Evolutionary conservation across 2,113 vertebrate genomes (phyloP).

Genomic region (Paedocypris sp.): DNA sequence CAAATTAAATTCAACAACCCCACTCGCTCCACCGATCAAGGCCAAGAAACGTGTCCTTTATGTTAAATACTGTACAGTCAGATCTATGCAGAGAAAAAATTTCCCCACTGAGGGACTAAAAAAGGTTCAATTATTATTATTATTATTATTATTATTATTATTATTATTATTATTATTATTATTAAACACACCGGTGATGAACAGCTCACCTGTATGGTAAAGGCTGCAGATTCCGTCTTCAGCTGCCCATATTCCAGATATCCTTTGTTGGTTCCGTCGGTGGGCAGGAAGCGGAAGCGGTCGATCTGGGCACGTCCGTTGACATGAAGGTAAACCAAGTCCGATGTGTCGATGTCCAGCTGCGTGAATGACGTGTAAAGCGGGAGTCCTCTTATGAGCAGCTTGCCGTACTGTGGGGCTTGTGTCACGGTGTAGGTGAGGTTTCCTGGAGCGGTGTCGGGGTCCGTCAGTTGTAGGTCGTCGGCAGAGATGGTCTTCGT

Average conservation of each 20-base stretch:
- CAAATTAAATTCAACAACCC: no score
- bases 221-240: constrained; percentile 47
- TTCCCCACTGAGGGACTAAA: no score
- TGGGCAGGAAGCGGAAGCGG: constrained; percentile 55
- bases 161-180: no score
- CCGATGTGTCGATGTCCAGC: constrained; percentile 47
- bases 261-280: constrained; percentile 47
- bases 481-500: constrained; percentile 36
- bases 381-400: constrained; percentile 45
- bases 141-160: no score
- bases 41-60: no score
- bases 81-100: no score
- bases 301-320: constrained; percentile 35
- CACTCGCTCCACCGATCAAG: no score
- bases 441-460: constrained; percentile 45
- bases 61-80: no score
- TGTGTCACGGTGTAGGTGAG: constrained; percentile 49
- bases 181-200: no score
- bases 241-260: constrained; percentile 59
- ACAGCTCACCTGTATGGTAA: constrained; percentile 52
- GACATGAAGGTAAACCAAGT: constrained; percentile 50
- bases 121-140: no score
- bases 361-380: constrained; percentile 49
- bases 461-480: constrained; percentile 52
- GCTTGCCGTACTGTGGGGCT: constrained; percentile 44